A percentile compares a stretch with the other conserved stretches of the same genome.
Conservation (phyloP, 2,797 vertebrate genomes). For the Sebastes hubbsi region DNA sequence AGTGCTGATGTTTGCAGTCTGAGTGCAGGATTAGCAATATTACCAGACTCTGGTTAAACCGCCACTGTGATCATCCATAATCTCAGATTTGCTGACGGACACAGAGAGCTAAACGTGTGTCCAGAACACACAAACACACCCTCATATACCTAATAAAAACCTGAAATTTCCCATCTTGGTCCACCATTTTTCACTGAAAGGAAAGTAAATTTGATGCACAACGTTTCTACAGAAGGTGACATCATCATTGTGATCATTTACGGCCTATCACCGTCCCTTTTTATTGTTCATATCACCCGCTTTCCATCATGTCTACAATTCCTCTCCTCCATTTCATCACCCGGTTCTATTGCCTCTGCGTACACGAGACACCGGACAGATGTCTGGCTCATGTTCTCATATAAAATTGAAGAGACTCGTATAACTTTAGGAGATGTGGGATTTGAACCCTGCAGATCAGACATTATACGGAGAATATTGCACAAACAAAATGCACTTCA, state of each 20-base stretch:
- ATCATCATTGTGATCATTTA: constrained; percentile 46
- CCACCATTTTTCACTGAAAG: not conserved
- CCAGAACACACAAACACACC: not conserved
- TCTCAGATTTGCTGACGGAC: constrained; percentile 31
- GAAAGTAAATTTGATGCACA: not conserved
- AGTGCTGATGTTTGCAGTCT: constrained; percentile 31
- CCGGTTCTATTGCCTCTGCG: not conserved
- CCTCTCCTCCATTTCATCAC: constrained; percentile 37
- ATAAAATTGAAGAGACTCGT: constrained; percentile 48
- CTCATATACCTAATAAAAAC: not conserved
- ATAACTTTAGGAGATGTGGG: constrained; percentile 45
- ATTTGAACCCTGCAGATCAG: constrained; percentile 26
- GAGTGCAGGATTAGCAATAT: constrained; percentile 17
- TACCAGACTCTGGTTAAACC: constrained; percentile 5
- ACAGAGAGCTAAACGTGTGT: not conserved
- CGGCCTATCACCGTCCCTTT: constrained; percentile 34
- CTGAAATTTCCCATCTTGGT: not conserved
- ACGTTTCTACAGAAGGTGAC: constrained; percentile 35
- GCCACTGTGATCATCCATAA: constrained; percentile 28
- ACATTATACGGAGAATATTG: constrained; percentile 29
- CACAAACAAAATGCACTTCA: constrained; percentile 21
- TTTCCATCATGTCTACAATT: constrained; percentile 49
- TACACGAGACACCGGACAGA: constrained; percentile 28
- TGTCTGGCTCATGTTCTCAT: constrained; percentile 33
- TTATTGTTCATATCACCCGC: constrained; percentile 41